Base-by-base conservation (phyloP, 2,113 vertebrate genomes). In the Chitala chitala region DNA sequence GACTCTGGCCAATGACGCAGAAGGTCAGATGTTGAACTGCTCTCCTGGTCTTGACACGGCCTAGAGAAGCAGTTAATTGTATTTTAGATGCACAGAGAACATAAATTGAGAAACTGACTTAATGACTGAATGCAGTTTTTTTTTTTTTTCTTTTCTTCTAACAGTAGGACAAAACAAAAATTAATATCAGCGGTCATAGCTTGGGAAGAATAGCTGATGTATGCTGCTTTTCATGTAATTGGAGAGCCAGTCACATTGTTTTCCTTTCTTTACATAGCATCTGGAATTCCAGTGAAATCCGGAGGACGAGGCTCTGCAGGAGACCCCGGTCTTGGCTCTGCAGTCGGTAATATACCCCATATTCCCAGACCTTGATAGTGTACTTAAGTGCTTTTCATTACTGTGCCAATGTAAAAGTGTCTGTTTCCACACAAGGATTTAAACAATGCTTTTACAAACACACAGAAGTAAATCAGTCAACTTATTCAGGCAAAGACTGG, bases 201-300 rank as follows among this genome's bases (percentile, higher is more conserved):
- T 61, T 61, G 13, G 36, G n/a, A 2, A 22, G 3, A 26, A 26
- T 46, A 10, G 15, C n/a, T n/a, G 40, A 22, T 66, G 5, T 46
- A 66, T 66, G 36, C 24, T 66, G 36, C 42, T 24, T n/a, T n/a
- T n/a, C n/a, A n/a, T n/a, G n/a, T 63, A 20, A 8, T 63, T 63
- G 31, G 38, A 13, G 17, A 36, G 33, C 59, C 44, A 46, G 12
- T 46, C 5, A 12, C 44, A 46, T 46, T 5, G 44, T 6, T 55
- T 42, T 3, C 40, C 17, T 78, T 44, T 9, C 36, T 22, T 55
- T 38, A 9, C 7, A 7, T 85, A 98, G 95, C 96, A 31, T 93
- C 90, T 33, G 94, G 94, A 48, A 87, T 92, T 26, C 82, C 90
- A 3, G 88, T 91, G 63, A 97, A 95, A 75, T 66, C 74, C 65